Evolutionary conservation across 2,888 invertebrate species (phyloP).

Genomic region (Rotaria macrura): DNA sequence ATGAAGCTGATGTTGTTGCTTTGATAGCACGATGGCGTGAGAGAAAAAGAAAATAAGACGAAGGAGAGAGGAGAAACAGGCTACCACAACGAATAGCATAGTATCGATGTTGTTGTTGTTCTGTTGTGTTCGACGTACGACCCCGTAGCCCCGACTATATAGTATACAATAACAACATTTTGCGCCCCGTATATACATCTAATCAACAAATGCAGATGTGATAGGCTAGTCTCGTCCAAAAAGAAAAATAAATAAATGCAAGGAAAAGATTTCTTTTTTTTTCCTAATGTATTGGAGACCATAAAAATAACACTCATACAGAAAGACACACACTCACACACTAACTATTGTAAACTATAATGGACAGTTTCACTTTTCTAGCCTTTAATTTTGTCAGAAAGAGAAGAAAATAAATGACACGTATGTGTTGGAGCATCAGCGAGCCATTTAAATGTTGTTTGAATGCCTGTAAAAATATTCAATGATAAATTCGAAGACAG

Average conservation of each 20-base stretch:
- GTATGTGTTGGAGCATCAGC: not conserved
- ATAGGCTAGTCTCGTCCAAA: not conserved
- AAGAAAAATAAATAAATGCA: not conserved
- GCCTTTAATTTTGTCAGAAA: not conserved
- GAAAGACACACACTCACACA: not conserved
- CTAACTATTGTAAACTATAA: not conserved
- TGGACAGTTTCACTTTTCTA: not conserved
- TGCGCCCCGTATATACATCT: not conserved
- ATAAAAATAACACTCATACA: not conserved
- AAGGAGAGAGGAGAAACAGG: not conserved
- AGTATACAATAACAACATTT: not conserved
- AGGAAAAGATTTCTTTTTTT: not conserved
- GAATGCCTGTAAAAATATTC: not conserved
- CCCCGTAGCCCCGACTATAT: not conserved
- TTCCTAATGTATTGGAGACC: not conserved
- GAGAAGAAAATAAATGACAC: not conserved
- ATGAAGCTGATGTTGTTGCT: slow-evolving; percentile 16
- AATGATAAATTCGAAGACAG: not conserved
- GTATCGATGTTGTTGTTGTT: slow-evolving; percentile 10
- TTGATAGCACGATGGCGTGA: not conserved
- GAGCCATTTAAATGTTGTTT: not conserved
- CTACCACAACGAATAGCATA: not conserved
- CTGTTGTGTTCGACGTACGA: slow-evolving; percentile 8
- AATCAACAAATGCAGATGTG: not conserved
- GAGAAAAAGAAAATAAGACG: not conserved